These are phyloP conservation scores for Drosophila bocki DNA, from an alignment of 1,140 invertebrate genomes.

Conservation along the genomic window DNA sequence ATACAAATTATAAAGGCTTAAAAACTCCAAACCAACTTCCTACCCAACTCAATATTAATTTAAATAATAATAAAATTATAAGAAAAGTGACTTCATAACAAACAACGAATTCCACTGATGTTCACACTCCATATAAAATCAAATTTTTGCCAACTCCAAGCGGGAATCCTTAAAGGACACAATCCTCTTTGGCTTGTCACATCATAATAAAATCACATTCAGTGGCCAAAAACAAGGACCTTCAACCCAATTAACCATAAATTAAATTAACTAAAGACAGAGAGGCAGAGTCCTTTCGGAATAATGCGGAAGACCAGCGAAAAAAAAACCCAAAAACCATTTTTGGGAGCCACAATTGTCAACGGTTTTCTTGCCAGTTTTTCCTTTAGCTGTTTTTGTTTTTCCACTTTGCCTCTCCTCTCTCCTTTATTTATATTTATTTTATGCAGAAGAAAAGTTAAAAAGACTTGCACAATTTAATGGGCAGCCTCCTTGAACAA, in stretches of 20 bases:
- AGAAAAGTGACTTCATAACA: slow-evolving; percentile 1
- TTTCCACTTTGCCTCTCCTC: slow-evolving; percentile 11
- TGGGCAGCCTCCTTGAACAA: slow-evolving; percentile 27
- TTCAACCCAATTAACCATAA: slow-evolving; percentile 69
- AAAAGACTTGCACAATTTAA: slow-evolving; percentile 71
- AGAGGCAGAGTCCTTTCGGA: slow-evolving; percentile 18
- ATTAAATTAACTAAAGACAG: slow-evolving; percentile 71
- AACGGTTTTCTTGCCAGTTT: slow-evolving; percentile 33
- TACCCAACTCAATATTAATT: not conserved
- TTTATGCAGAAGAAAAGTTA: slow-evolving; percentile 70
- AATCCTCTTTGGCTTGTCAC: slow-evolving; percentile 54
- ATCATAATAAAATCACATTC: slow-evolving; percentile 65
- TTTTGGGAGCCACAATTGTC: slow-evolving; percentile 57
- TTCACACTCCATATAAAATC: slow-evolving; percentile 24
- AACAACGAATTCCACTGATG: not conserved
- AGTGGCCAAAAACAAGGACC: slow-evolving; percentile 58
- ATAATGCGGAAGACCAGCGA: slow-evolving; percentile 22
- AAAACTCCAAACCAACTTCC: not conserved
- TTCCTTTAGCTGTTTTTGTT: slow-evolving; percentile 22
- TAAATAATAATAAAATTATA: not conserved
- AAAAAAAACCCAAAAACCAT: slow-evolving; percentile 37
- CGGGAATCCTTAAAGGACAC: not conserved
- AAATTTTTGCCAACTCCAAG: not conserved
- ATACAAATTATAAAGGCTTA: too few species aligned
- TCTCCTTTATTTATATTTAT: slow-evolving; percentile 75